phyloP scores from a whole-genome alignment of 2,113 vertebrate species.

The Cervus canadensis region DNA sequence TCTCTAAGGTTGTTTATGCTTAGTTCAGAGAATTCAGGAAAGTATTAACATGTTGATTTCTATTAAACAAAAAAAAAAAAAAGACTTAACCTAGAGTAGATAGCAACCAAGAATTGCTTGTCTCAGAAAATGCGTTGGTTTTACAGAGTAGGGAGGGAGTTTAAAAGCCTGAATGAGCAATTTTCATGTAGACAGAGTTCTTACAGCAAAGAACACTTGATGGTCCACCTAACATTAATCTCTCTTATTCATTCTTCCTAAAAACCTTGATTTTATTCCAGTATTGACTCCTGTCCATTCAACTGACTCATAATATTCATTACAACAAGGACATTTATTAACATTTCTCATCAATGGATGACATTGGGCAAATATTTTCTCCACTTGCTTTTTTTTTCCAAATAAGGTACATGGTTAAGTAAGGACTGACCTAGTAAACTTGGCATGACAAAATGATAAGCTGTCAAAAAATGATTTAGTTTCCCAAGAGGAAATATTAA shows the following conservation, averaged over 20 bases:
- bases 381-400: background rate
- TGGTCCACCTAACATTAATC: background rate
- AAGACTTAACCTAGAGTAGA: background rate
- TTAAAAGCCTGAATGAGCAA: background rate
- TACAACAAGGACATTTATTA: background rate
- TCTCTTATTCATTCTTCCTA: background rate
- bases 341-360: background rate
- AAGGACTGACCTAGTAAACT: background rate
- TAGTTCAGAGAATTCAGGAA: background rate
- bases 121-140: background rate
- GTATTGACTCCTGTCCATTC: background rate
- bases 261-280: background rate
- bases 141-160: background rate
- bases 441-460: background rate
- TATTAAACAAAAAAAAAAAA: background rate
- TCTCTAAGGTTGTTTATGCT: background rate
- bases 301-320: background rate
- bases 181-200: background rate
- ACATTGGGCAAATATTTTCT: background rate
- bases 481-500: background rate
- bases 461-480: background rate
- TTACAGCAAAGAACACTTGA: background rate
- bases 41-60: background rate
- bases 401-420: background rate
- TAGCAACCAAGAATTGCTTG: background rate